Base-by-base conservation (phyloP, 2,888 invertebrate genomes). In the Ectemnius continuus region DNA sequence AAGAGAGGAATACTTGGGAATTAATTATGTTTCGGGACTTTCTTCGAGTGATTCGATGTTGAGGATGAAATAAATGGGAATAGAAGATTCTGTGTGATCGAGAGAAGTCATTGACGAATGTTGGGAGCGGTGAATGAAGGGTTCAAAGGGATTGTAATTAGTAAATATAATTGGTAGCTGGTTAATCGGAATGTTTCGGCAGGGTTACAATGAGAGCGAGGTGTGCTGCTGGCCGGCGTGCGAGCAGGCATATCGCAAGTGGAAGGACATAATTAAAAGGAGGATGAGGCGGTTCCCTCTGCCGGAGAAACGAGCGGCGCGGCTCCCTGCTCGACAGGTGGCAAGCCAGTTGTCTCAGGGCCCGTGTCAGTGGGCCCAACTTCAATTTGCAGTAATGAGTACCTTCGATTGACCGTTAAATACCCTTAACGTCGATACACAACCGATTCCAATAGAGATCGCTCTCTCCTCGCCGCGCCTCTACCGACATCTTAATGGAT, bases 291-390 rank as follows among this genome's bases (percentile, higher is more conserved):
- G 36, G 46, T 46, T 47, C 57, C 14, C 18, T n/a, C 14, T 18
- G 6, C n/a, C 16, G 16, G 67, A 67, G 73, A 52, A 52, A 52
- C 73, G 36, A 36, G 36, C 5, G 36, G 8, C 8, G 36, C 5
- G 36, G 8, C 8, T 36, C 28, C 61, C 56, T 18, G 65, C 36
- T 45, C 69, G 80, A 79, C 80, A 80, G 80, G 80, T 80, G 80
- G 14, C 76, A 56, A 13, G 61, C 48, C 70, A 67, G 62, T 73
- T 66, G 76, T 62, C 61, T 52, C 66, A 16, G 57, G 62, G n/a
- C 52, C 56, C 52, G 65, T 71, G 61, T 65, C 70, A 60, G 14
- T 65, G 16, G 58, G 67, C 70, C 48, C 18, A 61, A 18, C 13
- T 72, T 72, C 64, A 70, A 74, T 70, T 75, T 63, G 28, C 67